Conservation (phyloP, 2,113 vertebrate genomes). For the Paratilapia polleni region DNA sequence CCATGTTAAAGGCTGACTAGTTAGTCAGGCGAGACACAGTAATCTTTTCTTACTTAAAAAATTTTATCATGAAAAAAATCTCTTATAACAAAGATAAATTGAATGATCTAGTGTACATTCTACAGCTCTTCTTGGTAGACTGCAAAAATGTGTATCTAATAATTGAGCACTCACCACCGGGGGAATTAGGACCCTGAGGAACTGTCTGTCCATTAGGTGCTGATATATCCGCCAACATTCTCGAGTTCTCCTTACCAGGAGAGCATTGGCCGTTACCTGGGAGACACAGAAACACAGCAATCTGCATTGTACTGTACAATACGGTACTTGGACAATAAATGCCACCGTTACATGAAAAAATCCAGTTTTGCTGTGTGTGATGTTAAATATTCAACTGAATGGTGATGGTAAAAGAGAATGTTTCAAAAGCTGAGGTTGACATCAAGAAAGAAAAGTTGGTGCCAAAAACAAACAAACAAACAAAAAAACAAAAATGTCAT, state of each 20-base stretch:
- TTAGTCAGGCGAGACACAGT: not conserved
- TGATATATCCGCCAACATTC: conserved; percentile 91
- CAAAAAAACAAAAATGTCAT: not conserved
- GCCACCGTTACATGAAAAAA: not conserved
- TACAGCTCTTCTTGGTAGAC: not conserved
- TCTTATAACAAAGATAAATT: not conserved
- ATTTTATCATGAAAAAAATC: not conserved
- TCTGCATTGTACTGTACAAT: conserved; percentile 39
- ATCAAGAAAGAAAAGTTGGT: not conserved
- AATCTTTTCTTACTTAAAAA: not conserved
- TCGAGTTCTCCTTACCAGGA: conserved; percentile 91
- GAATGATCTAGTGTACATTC: not conserved
- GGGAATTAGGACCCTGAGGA: conserved; percentile 87
- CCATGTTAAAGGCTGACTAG: not conserved
- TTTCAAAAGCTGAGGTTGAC: not conserved
- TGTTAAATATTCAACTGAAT: not conserved
- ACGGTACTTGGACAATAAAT: not conserved
- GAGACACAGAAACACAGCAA: conserved; percentile 72
- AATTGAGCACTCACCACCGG: conserved; percentile 86
- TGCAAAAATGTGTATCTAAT: conserved; percentile 1
- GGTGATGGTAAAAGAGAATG: not conserved
- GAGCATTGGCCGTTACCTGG: conserved; percentile 97
- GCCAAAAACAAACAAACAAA: not conserved
- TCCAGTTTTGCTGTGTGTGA: not conserved
- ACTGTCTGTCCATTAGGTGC: conserved; percentile 92